Base-by-base conservation (phyloP, 2,888 invertebrate genomes). In the Leucophora obtusa region DNA sequence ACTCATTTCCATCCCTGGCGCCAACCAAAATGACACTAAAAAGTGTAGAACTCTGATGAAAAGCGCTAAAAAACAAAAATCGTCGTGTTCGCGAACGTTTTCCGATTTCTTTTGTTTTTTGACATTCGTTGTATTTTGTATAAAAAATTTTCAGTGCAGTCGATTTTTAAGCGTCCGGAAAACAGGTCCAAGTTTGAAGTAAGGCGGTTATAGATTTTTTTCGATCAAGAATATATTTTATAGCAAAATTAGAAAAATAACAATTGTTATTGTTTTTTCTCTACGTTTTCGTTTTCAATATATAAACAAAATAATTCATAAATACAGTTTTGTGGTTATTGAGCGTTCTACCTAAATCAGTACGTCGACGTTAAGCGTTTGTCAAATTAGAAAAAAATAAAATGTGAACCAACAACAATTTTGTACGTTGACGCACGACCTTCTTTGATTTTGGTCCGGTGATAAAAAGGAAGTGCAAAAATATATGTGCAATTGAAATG, bases 91-190 rank as follows among this genome's bases (percentile, higher is more conserved):
- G n/a, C n/a, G n/a, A n/a, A n/a, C n/a, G n/a, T 28, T 28, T 28
- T 28, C 7, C 28, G 4, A 28, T 28, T 28, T 28, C 28, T 28
- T 28, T 21, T 21, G n/a, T n/a, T n/a, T 7, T 6, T 7, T 38
- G 38, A 38, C 38, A 38, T 38, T 62, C 21, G 53, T 56, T 14
- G 33, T 62, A 33, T 54, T 28, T 54, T 68, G 47, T 68, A 35
- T 33, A 17, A 62, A 62, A 59, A 54, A 62, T 56, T 17, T 59
- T 68, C 65, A 78, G 72, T 59, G 62, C 65, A 78, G 72, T 78
- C 59, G 59, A 74, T 60, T 74, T 74, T 59, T 70, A 70, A 59
- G 79, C 69, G 74, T 79, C 68, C 50, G 38, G 65, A 60, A 70
- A 79, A 70, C 59, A 50, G 28, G 74, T 79, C 73, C 56, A 43